Conservation (phyloP, 1,140 invertebrate genomes). For the Caenorhabditis briggsae region DNA sequence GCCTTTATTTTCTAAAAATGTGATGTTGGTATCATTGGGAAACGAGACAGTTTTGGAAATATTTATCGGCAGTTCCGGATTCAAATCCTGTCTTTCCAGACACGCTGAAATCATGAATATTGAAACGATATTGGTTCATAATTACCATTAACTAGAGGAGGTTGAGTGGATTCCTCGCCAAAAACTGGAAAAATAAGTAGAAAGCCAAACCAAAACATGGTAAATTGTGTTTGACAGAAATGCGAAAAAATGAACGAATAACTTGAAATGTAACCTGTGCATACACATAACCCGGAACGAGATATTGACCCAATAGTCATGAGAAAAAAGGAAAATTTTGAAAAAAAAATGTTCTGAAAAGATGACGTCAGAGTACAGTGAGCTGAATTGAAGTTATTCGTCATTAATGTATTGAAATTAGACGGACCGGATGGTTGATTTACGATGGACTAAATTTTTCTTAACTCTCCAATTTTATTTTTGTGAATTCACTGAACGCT, state of each 20-base stretch:
- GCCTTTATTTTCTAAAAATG: background rate
- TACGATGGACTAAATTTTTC: too few species aligned
- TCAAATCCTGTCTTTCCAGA: background rate
- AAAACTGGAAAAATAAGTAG: slow-evolving; percentile 34
- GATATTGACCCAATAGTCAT: background rate
- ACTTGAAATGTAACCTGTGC: slow-evolving; percentile 1
- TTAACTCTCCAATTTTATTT: too few species aligned
- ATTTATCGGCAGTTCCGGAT: background rate
- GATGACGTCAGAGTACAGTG: background rate
- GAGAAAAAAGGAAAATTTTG: background rate
- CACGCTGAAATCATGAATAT: background rate
- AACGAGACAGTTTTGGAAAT: background rate
- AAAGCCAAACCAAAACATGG: slow-evolving; percentile 14
- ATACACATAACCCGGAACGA: slow-evolving; percentile 30
- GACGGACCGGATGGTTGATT: too few species aligned
- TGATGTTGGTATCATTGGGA: background rate
- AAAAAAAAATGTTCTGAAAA: background rate
- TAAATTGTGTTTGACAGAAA: background rate
- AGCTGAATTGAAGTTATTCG: background rate
- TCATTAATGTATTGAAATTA: too few species aligned
- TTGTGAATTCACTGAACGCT: too few species aligned
- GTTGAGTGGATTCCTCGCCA: background rate
- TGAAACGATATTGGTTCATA: background rate
- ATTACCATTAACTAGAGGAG: background rate
- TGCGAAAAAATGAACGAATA: background rate